phyloP scores from a whole-genome alignment of 1,140 invertebrate genomes.

The Apis dorsata region DNA sequence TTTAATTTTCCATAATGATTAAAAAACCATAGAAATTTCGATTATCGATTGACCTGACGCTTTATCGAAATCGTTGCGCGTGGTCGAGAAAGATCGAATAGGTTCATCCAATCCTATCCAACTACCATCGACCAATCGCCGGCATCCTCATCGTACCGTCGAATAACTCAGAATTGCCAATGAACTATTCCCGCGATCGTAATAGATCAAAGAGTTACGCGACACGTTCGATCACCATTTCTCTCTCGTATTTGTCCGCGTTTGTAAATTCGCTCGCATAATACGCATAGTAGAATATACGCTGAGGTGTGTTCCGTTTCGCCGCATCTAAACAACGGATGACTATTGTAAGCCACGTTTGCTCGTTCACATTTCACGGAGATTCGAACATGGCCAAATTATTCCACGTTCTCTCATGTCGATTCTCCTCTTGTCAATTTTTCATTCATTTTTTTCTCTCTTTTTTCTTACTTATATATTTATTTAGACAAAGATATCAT shows the following conservation, averaged over 20 bases:
- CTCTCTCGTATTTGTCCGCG: slow-evolving; percentile 6
- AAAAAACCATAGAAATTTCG: background rate
- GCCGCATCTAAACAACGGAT: slow-evolving; percentile 31
- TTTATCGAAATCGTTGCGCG: slow-evolving; percentile 11
- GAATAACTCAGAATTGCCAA: slow-evolving; percentile 37
- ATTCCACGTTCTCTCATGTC: background rate
- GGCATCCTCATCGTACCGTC: background rate
- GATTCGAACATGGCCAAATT: slow-evolving; percentile 33
- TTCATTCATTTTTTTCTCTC: background rate
- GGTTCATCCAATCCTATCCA: background rate
- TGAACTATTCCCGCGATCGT: slow-evolving; percentile 18
- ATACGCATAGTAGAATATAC: background rate
- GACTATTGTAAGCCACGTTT: slow-evolving; percentile 23
- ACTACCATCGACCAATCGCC: background rate
- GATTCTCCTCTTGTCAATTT: background rate
- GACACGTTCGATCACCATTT: slow-evolving; percentile 1
- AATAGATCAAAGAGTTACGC: slow-evolving; percentile 39
- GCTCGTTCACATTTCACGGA: slow-evolving; percentile 10
- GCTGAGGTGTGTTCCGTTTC: slow-evolving; percentile 5
- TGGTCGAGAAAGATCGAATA: background rate
- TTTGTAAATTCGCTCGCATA: slow-evolving; percentile 12
- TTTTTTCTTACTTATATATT: too few relatives aligned
- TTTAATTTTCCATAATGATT: background rate
- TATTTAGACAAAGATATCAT: too few relatives aligned
- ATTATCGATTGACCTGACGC: background rate